Base-by-base conservation (phyloP, 2,113 vertebrate species). In the Oreotrochilus melanogaster region DNA sequence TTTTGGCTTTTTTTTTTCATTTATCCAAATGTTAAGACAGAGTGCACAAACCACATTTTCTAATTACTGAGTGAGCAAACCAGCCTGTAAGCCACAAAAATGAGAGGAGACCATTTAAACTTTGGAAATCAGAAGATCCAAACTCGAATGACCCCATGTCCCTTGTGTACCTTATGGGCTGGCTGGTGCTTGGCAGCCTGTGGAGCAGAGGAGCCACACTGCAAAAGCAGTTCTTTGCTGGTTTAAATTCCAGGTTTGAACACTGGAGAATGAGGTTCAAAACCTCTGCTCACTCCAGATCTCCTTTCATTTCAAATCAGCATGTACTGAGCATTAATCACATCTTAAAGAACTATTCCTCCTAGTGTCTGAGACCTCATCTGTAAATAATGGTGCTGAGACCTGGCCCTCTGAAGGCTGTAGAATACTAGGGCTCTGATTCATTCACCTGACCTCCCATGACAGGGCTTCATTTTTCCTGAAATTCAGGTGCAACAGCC, bases 191-290 rank as follows among this genome's bases (percentile, higher is more conserved):
- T 19, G 13, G 65, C 45, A 82, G 64, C 39, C 18, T 47, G 43
- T 19, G 67, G 24, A 62, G 67, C 0, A 0, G 30, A 73, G 31
- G 39, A 67, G 30, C 31, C 17, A 9, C 18, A 21, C 14, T 3
- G 10, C 28, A 84, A 60, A n/a, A 66, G 15, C 11, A 50, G 7
- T 33, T 33, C 16, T 71, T 50, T 3, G 7, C 58, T 9, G 5
- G 7, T 62, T 79, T 67, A 22, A 14, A 2, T 64, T 67, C 67
- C 31, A 86, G 15, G 27, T 23, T 39, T 7, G 1, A 58, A 27
- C 6, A 4, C 19, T 1, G 6, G 37, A 75, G 10, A 66, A 39
- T 0, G 4, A 24, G 10, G 6, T 31, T 27, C 50, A 24, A 56
- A 78, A 16, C 22, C 11, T 48, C 61, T 88, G 15, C n/a, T 75